Evolutionary conservation across 2,888 invertebrate species (phyloP).

Genomic region (Drosophila emarginata): DNA sequence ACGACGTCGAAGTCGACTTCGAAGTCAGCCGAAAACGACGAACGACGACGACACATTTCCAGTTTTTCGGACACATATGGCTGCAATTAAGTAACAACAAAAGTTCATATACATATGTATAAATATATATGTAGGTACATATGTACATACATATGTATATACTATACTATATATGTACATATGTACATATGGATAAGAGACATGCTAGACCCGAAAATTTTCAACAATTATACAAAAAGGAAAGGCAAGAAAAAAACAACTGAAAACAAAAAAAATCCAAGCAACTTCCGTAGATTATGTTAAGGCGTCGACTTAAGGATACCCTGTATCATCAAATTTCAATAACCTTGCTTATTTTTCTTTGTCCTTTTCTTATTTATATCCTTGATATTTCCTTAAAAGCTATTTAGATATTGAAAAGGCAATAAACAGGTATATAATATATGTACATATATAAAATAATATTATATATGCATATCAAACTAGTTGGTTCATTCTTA

Average conservation of each 20-base stretch:
- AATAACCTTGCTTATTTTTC: background rate
- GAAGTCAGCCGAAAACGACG: slow-evolving; percentile 9
- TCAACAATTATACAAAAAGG: slow-evolving; percentile 9
- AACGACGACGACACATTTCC: slow-evolving; percentile 62
- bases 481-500: too few species aligned
- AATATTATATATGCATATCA: too few species aligned
- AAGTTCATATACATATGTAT: slow-evolving; percentile 10
- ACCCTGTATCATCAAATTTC: background rate
- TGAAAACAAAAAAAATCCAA: background rate
- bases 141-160: background rate
- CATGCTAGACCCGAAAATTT: slow-evolving; percentile 6
- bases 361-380: too few species aligned
- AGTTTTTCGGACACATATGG: slow-evolving; percentile 71
- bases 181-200: slow-evolving; percentile 3
- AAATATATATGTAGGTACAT: background rate
- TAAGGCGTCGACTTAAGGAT: background rate
- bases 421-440: too few species aligned
- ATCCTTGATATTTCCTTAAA: too few species aligned
- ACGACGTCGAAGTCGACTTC: slow-evolving; percentile 11
- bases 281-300: background rate
- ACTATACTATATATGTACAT: background rate
- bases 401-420: too few species aligned
- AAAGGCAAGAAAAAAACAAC: slow-evolving; percentile 3
- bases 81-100: slow-evolving; percentile 71
- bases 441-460: too few species aligned